Base-by-base conservation (phyloP, 2,113 vertebrate species). In the Aythya baeri region DNA sequence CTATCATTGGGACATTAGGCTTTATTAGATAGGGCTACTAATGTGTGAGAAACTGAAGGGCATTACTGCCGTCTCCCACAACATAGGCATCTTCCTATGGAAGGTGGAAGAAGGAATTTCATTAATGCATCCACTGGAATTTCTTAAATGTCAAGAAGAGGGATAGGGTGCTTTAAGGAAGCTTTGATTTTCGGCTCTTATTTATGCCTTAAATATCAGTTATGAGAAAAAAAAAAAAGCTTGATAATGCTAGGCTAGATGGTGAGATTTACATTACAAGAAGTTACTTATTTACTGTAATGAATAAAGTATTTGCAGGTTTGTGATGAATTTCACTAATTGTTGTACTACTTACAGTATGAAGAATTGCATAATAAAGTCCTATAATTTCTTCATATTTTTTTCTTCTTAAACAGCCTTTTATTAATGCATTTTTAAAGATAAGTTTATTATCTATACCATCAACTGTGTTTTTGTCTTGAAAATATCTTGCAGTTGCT, bases 301-400 rank as follows among this genome's bases (percentile, higher is more conserved):
- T 22, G 22, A 65, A 46, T 81, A 93, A 91, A 49, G 17, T 86
- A 77, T 86, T 74, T 74, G 16, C 27, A 90, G 85, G 32, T 16
- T 93, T 93, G 21, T 7, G 9, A 54, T 91, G 68, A 93, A 70
- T 90, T 83, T 93, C 61, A 67, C 49, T 57, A 86, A 90, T 54
- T 63, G 25, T 27, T 34, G 11, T 81, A 50, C n/a, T 67, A 52
- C 77, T 91, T 90, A 88, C 71, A 66, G 20, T 26, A 15, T 70
- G 59, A 73, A 79, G 14, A 72, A 63, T 50, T 89, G 65, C 22
- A 27, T 59, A 71, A 34, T 17, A 77, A 41, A 77, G 20, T 61
- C 50, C 22, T 77, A 11, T 41, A 11, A 29, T 67, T 50, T 79
- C 26, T 85, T 18, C 4, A 0, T 46, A 26, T 34, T n/a, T 49